Base-by-base conservation (phyloP, 2,113 vertebrate genomes). In the Centropus unirufus region DNA sequence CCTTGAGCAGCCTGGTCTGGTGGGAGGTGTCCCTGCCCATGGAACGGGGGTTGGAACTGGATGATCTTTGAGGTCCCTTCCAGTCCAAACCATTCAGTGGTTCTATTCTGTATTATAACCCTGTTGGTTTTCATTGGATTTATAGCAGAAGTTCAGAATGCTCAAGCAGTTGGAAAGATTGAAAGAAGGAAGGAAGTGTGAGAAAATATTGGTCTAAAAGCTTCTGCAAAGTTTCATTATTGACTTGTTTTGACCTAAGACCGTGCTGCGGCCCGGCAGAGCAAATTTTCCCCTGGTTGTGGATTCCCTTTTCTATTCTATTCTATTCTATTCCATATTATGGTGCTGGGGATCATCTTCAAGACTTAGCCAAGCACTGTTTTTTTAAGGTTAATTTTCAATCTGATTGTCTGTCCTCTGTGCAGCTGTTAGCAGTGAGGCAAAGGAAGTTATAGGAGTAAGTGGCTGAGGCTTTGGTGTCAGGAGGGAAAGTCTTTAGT, bases 361-460 rank as follows among this genome's bases (percentile, higher is more conserved):
- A 5, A 68, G 24, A 49, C 0, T 3, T 42, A 26, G 21, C 19
- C 1, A 18, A 90, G 58, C 73, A 16, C 40, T 76, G 24, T 5
- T 85, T 36, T 36, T 78, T 61, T 36, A 24, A 61, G n/a, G 70
- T 57, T 69, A 18, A 30, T 80, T 83, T 92, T 88, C 30, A 40
- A 2, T 59, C 39, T 18, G 21, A 2, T 57, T 49, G 8, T 39
- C 20, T 0, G 0, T 52, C 19, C 36, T 63, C 26, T 42, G 64
- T 85, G 90, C 58, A 76, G 24, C 40, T 80, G 19, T 36, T 44
- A 54, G 36, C 46, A 32, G 44, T 14, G 44, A 52, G 55, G 49
- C n/a, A 49, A 49, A 83, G 36, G 76, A 90, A 59, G 72, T 34
- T 59, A 8, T 3, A 36, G 26, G 29, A 64, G 4, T 73, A 58